phyloP scores from a whole-genome alignment of 1,140 invertebrate species.

The Drosophila eugracilis region DNA sequence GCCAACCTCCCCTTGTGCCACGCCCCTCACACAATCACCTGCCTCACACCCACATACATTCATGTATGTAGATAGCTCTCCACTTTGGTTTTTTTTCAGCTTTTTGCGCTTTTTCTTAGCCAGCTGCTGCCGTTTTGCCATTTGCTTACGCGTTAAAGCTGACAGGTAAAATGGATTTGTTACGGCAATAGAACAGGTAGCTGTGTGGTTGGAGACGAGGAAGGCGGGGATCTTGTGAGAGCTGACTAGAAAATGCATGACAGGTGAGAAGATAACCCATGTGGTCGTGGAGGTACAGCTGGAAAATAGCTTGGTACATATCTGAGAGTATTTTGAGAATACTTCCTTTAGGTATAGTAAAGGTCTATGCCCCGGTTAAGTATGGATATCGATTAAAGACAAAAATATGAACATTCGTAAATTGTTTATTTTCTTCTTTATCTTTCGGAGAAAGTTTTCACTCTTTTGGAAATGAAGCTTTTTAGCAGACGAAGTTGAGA shows the following conservation, averaged over 20 bases:
- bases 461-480: background rate
- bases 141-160: constrained; percentile 80
- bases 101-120: constrained; percentile 24
- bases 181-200: constrained; percentile 69
- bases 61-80: constrained; percentile 23
- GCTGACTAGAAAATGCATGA: constrained; percentile 23
- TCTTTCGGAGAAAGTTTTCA: background rate
- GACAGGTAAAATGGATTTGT: constrained; percentile 80
- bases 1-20: constrained; percentile 3
- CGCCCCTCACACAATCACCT: background rate
- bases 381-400: too few relatives aligned
- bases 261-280: constrained; percentile 31
- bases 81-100: constrained; percentile 17
- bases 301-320: background rate
- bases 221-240: background rate
- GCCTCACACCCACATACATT: background rate
- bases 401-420: too few relatives aligned
- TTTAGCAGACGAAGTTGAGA: background rate
- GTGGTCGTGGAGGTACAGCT: constrained; percentile 12
- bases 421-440: too few relatives aligned
- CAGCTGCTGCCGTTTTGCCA: constrained; percentile 63
- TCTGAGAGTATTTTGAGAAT: background rate
- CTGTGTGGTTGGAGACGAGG: background rate
- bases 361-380: too few relatives aligned
- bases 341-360: background rate